These are phyloP conservation scores for Characodon lateralis DNA, from an alignment of 2,797 vertebrate species.

Conservation along the genomic window DNA sequence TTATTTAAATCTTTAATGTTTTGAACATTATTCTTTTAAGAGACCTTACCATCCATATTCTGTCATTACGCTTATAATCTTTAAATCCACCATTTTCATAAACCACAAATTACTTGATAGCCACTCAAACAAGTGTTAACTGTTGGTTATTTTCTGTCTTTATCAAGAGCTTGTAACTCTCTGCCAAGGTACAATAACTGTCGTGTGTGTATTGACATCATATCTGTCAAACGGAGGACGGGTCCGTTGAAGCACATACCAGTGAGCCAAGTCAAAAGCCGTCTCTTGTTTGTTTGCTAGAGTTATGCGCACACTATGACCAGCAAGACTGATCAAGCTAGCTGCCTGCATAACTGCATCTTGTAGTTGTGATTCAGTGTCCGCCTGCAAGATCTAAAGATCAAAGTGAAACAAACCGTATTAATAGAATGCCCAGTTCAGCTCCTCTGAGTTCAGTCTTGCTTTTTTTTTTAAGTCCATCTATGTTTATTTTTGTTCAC, in stretches of 20 bases:
- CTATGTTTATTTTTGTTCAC: not conserved
- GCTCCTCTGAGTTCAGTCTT: not conserved
- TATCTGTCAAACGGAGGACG: conserved; percentile 43
- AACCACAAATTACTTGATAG: too few species aligned
- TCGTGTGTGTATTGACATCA: not conserved
- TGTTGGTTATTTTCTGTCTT: too few species aligned
- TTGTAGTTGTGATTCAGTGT: conserved; percentile 23
- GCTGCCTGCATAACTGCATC: conserved; percentile 13
- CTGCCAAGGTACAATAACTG: not conserved
- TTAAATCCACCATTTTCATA: too few species aligned
- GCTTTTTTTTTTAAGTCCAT: not conserved
- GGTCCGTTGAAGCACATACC: conserved; percentile 50
- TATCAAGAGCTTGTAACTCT: not conserved
- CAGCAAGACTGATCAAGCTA: conserved; percentile 15
- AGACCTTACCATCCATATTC: too few species aligned
- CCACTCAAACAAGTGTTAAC: too few species aligned
- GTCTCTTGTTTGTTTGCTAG: conserved; percentile 21
- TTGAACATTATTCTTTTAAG: too few species aligned
- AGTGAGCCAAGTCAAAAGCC: conserved; percentile 28
- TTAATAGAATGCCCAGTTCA: not conserved
- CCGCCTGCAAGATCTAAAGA: conserved; percentile 14
- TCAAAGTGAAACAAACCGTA: not conserved
- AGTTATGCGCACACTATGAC: conserved; percentile 15
- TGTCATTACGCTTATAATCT: too few species aligned
- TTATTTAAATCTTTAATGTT: too few species aligned